Evolutionary conservation across 2,888 invertebrate species (phyloP).

Genomic region (Sarcophaga subvicina): DNA sequence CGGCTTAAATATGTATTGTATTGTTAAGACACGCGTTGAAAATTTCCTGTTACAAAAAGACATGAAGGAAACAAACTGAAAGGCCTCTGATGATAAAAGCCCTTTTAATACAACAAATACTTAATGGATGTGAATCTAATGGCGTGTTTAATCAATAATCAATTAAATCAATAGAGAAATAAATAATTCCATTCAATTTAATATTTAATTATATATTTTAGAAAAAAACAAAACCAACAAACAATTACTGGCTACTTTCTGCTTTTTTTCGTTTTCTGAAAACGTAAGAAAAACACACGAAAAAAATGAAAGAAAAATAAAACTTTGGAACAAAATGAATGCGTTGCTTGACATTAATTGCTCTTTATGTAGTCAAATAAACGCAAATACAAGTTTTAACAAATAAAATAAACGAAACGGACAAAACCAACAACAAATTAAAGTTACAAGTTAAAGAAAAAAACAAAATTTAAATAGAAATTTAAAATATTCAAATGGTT

Average conservation of each 20-base stretch:
- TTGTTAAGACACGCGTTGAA: not conserved
- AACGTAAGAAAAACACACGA: not conserved
- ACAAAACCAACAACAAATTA: slow-evolving; percentile 40
- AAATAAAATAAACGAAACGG: not conserved
- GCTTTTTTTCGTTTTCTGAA: no score
- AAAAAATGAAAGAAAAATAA: not conserved
- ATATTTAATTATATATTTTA: no score
- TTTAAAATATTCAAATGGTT: slow-evolving; percentile 33
- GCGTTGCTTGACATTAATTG: slow-evolving; percentile 49
- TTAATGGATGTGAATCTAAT: no score
- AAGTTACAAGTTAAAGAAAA: slow-evolving; percentile 10
- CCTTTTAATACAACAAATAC: no score
- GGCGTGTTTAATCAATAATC: no score
- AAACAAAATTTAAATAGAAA: slow-evolving; percentile 9
- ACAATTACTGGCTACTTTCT: no score
- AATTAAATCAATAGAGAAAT: no score
- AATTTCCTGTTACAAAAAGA: not conserved
- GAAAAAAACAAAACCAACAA: no score
- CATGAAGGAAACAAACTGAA: no score
- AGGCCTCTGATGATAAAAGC: no score
- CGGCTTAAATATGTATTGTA: no score
- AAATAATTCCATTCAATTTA: no score
- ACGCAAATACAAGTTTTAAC: not conserved
- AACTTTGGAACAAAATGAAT: slow-evolving; percentile 19
- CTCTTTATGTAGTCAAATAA: slow-evolving; percentile 55